Evolutionary conservation across 2,113 vertebrate species (phyloP).

Genomic region (Austrofundulus limnaeus): DNA sequence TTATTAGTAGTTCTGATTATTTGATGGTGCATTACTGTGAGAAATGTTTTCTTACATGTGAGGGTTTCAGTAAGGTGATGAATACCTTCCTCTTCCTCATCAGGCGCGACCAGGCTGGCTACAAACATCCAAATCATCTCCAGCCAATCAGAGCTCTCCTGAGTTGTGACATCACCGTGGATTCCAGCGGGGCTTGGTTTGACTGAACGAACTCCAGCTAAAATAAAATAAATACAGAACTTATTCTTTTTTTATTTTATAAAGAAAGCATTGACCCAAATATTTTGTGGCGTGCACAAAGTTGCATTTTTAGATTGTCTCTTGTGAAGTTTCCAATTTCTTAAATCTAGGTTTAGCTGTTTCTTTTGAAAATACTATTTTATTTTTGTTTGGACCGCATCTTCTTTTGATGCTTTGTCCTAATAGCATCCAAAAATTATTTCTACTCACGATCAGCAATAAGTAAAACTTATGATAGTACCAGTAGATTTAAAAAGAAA

Average conservation of each 20-base stretch:
- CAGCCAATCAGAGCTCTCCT: conserved; percentile 64
- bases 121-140: conserved; percentile 56
- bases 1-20: background rate
- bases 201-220: conserved; percentile 46
- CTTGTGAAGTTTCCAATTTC: no score
- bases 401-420: no score
- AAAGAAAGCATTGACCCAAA: no score
- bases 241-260: no score
- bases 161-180: conserved; percentile 5
- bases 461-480: background rate
- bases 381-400: no score
- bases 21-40: conserved; percentile 24
- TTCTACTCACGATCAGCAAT: no score
- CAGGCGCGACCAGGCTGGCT: conserved; percentile 63
- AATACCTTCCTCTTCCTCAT: conserved; percentile 77
- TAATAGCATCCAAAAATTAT: no score
- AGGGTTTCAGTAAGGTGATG: conserved; percentile 69
- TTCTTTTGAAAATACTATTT: no score
- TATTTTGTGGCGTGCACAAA: no score
- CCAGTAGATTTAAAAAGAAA: background rate
- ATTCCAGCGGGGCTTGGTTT: conserved; percentile 29
- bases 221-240: background rate
- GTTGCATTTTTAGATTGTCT: no score
- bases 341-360: no score
- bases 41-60: conserved; percentile 71